Evolutionary conservation across 2,888 invertebrate genomes (phyloP).

Genomic region (Epistrophella euchroma): DNA sequence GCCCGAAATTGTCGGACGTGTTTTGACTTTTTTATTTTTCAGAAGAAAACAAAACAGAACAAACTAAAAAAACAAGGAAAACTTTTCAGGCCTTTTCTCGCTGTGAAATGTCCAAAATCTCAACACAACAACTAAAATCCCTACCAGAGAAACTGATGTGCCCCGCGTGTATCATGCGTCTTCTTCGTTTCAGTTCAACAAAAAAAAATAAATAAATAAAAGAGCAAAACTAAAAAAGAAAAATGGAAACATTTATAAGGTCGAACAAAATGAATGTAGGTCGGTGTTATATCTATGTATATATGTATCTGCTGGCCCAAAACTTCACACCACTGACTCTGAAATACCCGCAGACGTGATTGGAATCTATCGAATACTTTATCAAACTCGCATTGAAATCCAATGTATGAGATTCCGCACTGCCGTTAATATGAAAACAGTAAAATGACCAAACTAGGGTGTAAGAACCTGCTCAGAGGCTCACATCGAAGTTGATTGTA

Average conservation of each 20-base stretch:
- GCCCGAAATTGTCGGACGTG: constrained; percentile 65
- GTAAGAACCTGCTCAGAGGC: constrained; percentile 12
- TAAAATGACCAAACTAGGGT: not conserved
- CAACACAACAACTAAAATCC: constrained; percentile 48
- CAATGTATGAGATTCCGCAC: constrained; percentile 26
- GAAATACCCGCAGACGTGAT: constrained; percentile 70
- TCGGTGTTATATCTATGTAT: constrained; percentile 24
- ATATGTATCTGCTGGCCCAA: constrained; percentile 24
- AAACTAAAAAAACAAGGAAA: constrained; percentile 8
- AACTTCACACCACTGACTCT: constrained; percentile 75
- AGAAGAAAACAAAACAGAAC: not conserved
- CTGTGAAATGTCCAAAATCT: constrained; percentile 64
- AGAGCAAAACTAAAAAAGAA: constrained; percentile 12
- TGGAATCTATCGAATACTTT: constrained; percentile 68
- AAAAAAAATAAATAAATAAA: not conserved
- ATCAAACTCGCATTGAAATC: constrained; percentile 47
- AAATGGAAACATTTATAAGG: constrained; percentile 58
- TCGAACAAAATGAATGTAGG: constrained; percentile 63
- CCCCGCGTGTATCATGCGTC: constrained; percentile 23
- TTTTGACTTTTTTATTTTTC: constrained; percentile 66
- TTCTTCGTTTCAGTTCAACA: not conserved
- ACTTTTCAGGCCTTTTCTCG: not conserved
- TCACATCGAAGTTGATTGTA: not conserved
- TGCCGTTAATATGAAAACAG: constrained; percentile 18
- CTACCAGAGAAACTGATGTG: constrained; percentile 14